Evolutionary conservation across 2,797 vertebrate genomes (phyloP).

Genomic region (Remorina albescens): DNA sequence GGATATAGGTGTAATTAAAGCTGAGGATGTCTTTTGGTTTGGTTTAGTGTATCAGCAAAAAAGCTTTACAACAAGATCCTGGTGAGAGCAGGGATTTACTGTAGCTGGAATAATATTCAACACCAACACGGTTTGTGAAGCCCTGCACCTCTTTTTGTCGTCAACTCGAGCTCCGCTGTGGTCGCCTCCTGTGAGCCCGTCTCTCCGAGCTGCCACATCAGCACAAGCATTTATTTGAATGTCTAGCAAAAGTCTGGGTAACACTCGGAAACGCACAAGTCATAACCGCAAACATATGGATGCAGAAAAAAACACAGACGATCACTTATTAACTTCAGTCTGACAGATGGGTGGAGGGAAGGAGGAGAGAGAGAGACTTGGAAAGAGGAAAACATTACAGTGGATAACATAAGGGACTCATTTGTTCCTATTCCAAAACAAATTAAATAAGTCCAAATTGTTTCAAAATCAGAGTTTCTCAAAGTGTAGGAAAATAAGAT

Average conservation of each 20-base stretch:
- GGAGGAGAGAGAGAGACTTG: conserved; percentile 3
- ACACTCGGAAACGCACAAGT: conserved; percentile 61
- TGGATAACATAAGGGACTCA: conserved; percentile 12
- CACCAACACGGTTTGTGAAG: conserved; percentile 39
- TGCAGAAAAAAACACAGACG: conserved; percentile 45
- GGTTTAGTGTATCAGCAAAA: conserved; percentile 34
- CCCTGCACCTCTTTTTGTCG: conserved; percentile 35
- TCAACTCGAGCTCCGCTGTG: conserved; percentile 49
- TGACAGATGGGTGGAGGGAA: conserved; percentile 40
- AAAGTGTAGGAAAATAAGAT: not conserved
- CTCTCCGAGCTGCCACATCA: conserved; percentile 61
- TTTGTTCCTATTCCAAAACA: conserved; percentile 12
- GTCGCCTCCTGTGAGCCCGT: conserved; percentile 57
- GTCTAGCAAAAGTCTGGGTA: conserved; percentile 46
- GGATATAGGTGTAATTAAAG: conserved; percentile 46
- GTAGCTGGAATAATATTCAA: conserved; percentile 37
- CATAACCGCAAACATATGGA: conserved; percentile 62
- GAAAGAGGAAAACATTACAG: conserved; percentile 9
- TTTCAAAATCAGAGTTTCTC: conserved; percentile 3
- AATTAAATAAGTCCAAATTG: conserved; percentile 19
- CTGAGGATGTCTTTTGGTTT: conserved; percentile 44
- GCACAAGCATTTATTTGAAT: conserved; percentile 57
- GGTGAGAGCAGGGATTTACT: conserved; percentile 50
- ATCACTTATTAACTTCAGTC: conserved; percentile 33
- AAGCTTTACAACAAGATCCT: conserved; percentile 39